Conservation (phyloP, 2,888 invertebrate species). For the Priocnemis perturbator region DNA sequence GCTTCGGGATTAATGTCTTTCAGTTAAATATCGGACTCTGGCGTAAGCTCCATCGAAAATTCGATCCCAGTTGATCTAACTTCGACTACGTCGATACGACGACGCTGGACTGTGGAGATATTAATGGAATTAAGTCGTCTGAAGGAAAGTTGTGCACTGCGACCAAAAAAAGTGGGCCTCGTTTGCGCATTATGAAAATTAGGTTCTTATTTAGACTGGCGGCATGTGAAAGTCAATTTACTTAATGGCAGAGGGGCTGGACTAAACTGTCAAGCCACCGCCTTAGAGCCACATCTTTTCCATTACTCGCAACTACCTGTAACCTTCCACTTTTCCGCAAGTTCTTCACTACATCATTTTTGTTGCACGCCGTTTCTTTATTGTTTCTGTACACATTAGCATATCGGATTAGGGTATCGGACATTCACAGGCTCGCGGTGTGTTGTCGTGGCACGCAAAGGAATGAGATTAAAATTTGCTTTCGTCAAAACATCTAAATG, state of each 20-base stretch:
- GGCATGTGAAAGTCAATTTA: conserved; percentile 62
- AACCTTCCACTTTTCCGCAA: conserved; percentile 13
- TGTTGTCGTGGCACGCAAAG: too few relatives aligned
- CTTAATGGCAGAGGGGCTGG: conserved; percentile 64
- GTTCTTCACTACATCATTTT: background rate
- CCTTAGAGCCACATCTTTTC: conserved; percentile 59
- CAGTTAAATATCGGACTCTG: too few relatives aligned
- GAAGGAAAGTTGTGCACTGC: conserved; percentile 2
- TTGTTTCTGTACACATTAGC: background rate
- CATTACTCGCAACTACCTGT: conserved; percentile 38
- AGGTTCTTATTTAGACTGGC: conserved; percentile 58
- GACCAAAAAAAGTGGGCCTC: conserved; percentile 22
- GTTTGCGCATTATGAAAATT: conserved; percentile 66
- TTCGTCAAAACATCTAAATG: too few relatives aligned
- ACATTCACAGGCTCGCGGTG: too few relatives aligned
- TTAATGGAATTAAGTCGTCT: conserved; percentile 8
- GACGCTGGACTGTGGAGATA: background rate
- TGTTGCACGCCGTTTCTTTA: background rate
- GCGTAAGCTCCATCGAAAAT: too few relatives aligned
- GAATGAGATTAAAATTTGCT: too few relatives aligned
- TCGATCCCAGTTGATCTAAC: too few relatives aligned
- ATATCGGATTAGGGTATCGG: too few relatives aligned
- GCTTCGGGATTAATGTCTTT: too few relatives aligned
- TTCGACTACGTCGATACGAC: background rate
- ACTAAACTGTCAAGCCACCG: conserved; percentile 61